phyloP scores from a whole-genome alignment of 2,113 vertebrate genomes.

The Notiomystis cincta region DNA sequence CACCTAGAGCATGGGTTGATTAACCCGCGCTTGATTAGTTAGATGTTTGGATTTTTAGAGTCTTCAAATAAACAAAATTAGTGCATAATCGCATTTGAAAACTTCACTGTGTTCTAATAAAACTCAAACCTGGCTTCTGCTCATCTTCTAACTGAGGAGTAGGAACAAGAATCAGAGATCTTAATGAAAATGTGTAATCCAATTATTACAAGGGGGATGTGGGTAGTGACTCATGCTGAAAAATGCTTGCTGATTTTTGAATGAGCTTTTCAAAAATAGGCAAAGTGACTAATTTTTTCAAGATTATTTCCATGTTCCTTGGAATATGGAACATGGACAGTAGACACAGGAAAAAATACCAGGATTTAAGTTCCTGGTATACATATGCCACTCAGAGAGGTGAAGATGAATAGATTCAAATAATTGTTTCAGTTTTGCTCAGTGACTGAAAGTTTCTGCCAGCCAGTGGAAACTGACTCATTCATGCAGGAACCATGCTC shows the following conservation, averaged over 20 bases:
- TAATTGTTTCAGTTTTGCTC: background rate
- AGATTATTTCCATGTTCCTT: background rate
- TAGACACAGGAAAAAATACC: background rate
- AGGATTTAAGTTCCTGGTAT: background rate
- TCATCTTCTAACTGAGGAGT: background rate
- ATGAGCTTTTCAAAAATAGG: background rate
- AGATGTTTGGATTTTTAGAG: background rate
- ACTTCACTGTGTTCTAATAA: background rate
- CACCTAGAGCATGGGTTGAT: background rate
- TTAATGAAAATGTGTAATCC: background rate
- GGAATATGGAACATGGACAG: background rate
- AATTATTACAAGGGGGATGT: background rate
- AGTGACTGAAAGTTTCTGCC: background rate
- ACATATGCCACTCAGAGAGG: background rate
- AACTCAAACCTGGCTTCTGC: background rate
- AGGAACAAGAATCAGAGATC: background rate
- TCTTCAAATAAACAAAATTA: background rate
- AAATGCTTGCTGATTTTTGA: constrained; percentile 27
- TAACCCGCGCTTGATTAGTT: background rate
- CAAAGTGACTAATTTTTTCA: background rate
- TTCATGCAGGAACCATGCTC: background rate
- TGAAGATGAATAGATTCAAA: background rate
- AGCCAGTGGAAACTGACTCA: background rate
- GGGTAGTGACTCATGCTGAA: constrained; percentile 5
- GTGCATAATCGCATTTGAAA: background rate